Base-by-base conservation (phyloP, 2,888 invertebrate genomes). In the Stenotaenia linearis region DNA sequence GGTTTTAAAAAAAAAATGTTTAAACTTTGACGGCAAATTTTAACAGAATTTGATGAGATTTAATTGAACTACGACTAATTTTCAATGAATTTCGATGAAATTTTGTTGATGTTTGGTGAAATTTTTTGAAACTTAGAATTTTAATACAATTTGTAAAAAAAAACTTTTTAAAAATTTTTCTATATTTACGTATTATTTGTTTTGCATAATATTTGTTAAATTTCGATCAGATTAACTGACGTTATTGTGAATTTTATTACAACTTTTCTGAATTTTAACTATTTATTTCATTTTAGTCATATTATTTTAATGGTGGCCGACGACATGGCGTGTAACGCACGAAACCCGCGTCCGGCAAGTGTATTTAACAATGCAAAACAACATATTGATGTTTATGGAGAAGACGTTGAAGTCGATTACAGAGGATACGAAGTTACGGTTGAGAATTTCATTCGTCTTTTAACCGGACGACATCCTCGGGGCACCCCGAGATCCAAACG, bases 301-400 rank as follows among this genome's bases (percentile, higher is more conserved):
- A 99, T 99, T 79, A 98, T 99, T 82, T 87, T 99, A 79, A 99
- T 99, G 99, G 92, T 99, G 82, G 98, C 99, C 0, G 99, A 99
- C 87, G 98, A 99, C 85, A 98, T 99, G 97, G 98, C 99, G 0
- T 99, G 99, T 85, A 99, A 99, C 88, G 92, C 98, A 0, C 89
- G 99, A 82, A 99, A 99, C 88, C 98, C 99, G 0, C 90, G 96
- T 15, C 98, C 99, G 4, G 98, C 96, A 0, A 97, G 97, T 0
- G 97, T 99, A 15, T 99, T 96, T 86, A 99, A 99, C 86, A 98
- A 98, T 87, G 96, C 96, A 21, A 94, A 97, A 86, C 96, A 98
- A 85, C 95, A 97, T 85, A 97, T 98, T 78, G 98, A 99, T 88
- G 97, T 99, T 0, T 99, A 99, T 86, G 98, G 98, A 69, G 97